phyloP scores from a whole-genome alignment of 2,113 vertebrate genomes.

The Reinhardtius hippoglossoides region DNA sequence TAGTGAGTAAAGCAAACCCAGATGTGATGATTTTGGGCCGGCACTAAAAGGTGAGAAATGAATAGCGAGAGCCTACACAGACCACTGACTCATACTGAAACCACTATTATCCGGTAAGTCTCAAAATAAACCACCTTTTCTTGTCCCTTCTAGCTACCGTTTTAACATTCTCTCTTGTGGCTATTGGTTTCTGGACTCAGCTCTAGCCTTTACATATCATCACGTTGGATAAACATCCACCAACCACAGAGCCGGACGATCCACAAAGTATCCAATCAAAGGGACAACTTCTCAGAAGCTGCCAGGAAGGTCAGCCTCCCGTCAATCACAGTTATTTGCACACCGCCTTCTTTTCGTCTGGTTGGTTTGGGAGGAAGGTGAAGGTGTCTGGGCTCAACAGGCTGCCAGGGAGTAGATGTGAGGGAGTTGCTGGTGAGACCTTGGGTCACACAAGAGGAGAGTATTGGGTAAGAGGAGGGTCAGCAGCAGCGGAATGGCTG shows the following conservation, averaged over 20 bases:
- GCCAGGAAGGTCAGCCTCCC: conserved; percentile 24
- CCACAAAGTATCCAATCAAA: conserved; percentile 28
- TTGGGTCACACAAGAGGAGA: conserved; percentile 57
- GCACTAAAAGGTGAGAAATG: conserved; percentile 3
- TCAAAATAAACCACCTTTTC: conserved; percentile 13
- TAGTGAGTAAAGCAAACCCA: too few relatives aligned
- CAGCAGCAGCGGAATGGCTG: conserved; percentile 46
- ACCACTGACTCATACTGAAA: background rate
- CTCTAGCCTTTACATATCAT: conserved; percentile 14
- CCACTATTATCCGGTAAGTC: background rate
- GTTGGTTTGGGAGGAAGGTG: conserved; percentile 24
- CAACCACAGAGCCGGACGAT: conserved; percentile 10
- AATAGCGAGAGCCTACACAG: background rate
- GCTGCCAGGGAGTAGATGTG: conserved; percentile 32
- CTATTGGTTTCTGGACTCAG: background rate
- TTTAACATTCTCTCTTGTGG: conserved; percentile 16
- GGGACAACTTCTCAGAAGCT: conserved; percentile 15
- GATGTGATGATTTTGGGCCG: too few relatives aligned
- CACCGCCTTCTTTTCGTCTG: background rate
- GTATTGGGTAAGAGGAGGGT: conserved; percentile 58
- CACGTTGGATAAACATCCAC: conserved; percentile 26
- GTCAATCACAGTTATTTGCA: conserved; percentile 49
- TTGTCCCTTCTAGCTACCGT: background rate
- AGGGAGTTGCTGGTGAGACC: conserved; percentile 42
- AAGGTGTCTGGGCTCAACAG: conserved; percentile 21